A percentile compares a stretch with the other conserved stretches of the same genome.
Evolutionary conservation across 2,797 vertebrate genomes (phyloP).

Genomic region (Hypotaenidia philippensis): DNA sequence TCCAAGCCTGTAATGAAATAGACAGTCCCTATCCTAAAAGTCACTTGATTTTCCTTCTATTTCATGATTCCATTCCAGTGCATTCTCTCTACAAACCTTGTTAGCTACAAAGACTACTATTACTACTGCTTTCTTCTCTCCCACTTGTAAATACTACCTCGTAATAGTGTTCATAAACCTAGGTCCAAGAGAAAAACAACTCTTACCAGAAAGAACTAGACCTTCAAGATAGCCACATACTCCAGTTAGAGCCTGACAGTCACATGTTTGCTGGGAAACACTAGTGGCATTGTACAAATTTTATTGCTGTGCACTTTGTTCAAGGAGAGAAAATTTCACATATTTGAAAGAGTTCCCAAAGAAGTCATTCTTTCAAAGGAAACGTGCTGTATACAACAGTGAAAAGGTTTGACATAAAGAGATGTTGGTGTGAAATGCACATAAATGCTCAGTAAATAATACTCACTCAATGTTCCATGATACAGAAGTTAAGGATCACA

Average conservation of each 20-base stretch:
- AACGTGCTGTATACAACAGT: neutral
- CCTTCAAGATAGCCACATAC: rapidly evolving
- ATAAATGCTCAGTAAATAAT: neutral
- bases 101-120: neutral
- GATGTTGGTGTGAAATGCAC: neutral
- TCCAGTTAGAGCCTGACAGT: neutral
- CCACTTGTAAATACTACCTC: neutral
- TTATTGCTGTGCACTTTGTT: neutral
- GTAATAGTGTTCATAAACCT: neutral
- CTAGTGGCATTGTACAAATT: neutral
- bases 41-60: neutral
- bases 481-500: neutral
- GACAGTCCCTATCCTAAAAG: neutral
- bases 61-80: neutral
- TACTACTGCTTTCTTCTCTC: neutral
- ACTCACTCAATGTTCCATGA: neutral
- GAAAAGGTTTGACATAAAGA: neutral
- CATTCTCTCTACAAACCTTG: neutral
- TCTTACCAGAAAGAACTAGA: neutral
- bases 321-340: neutral
- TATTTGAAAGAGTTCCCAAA: neutral
- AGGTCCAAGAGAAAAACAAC: neutral
- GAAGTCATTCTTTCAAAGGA: neutral
- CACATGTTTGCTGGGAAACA: neutral
- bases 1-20: neutral